phyloP scores from a whole-genome alignment of 2,888 invertebrate species.

The Ichneumoninae sp. region DNA sequence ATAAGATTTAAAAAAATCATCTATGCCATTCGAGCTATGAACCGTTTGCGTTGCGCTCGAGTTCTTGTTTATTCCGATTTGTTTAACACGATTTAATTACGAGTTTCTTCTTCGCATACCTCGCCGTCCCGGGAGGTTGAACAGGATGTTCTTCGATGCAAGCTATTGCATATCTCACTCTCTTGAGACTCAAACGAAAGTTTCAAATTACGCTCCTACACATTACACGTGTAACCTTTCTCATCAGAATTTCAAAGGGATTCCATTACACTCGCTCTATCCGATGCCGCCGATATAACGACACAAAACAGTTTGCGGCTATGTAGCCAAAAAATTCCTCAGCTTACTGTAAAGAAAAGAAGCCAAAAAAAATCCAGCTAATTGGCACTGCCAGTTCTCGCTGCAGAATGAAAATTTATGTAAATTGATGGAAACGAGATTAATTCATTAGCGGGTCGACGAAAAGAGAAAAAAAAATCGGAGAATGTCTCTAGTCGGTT shows the following conservation, averaged over 20 bases:
- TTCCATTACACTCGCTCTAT: background rate
- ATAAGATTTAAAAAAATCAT: background rate
- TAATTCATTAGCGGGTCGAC: conserved; percentile 3
- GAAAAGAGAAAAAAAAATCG: background rate
- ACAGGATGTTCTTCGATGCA: background rate
- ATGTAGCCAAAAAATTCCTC: background rate
- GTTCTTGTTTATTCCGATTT: background rate
- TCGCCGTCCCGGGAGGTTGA: background rate
- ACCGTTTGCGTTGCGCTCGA: background rate
- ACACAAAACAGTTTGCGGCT: background rate
- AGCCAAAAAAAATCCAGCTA: background rate
- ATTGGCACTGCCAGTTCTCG: background rate
- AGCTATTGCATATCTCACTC: background rate
- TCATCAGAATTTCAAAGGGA: background rate
- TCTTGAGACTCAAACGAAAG: background rate
- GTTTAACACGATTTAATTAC: background rate
- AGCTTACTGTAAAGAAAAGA: background rate
- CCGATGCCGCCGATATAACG: background rate
- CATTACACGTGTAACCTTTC: background rate
- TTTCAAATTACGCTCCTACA: background rate
- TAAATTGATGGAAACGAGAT: background rate
- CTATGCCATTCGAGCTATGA: background rate
- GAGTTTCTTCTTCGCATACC: background rate
- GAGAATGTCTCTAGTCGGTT: background rate
- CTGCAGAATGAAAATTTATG: background rate